phyloP scores from a whole-genome alignment of 2,113 vertebrate species.

The Camelus dromedarius region DNA sequence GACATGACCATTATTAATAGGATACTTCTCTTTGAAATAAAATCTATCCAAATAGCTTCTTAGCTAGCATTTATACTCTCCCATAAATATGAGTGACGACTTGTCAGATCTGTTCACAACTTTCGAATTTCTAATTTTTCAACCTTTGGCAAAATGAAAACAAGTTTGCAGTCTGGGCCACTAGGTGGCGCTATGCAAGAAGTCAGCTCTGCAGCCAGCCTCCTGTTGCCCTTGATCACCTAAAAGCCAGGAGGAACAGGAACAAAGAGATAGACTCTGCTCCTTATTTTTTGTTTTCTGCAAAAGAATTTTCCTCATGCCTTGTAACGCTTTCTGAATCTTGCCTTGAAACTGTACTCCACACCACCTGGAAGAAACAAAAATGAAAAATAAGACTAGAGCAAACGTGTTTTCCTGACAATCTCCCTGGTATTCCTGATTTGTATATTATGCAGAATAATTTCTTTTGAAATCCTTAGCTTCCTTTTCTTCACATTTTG shows the following conservation, averaged over 20 bases:
- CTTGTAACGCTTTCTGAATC: slow-evolving; percentile 38
- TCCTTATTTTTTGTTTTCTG: not conserved
- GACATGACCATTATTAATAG: not conserved
- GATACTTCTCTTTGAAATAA: not conserved
- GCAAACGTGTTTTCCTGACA: not conserved
- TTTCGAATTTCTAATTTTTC: slow-evolving; percentile 65
- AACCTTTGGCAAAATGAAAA: slow-evolving; percentile 47
- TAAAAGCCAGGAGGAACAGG: not conserved
- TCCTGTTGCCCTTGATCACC: rapidly evolving
- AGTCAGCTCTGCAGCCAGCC: slow-evolving; percentile 14
- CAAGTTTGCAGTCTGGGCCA: not conserved
- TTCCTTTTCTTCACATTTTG: slow-evolving; percentile 29
- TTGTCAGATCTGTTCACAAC: slow-evolving; percentile 78
- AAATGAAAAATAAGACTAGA: slow-evolving; percentile 28
- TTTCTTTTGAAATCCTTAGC: slow-evolving; percentile 25
- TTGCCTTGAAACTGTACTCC: not conserved
- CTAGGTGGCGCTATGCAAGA: slow-evolving; percentile 85
- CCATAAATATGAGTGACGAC: slow-evolving; percentile 73
- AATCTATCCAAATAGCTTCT: slow-evolving; percentile 54
- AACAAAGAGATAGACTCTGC: slow-evolving; percentile 4
- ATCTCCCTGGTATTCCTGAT: not conserved
- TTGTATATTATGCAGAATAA: not conserved
- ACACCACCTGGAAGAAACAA: slow-evolving; percentile 10
- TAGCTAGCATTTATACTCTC: slow-evolving; percentile 53
- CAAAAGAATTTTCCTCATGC: not conserved